These are phyloP conservation scores for Suricata suricatta DNA, from an alignment of 2,113 vertebrate species.

Conservation along the genomic window DNA sequence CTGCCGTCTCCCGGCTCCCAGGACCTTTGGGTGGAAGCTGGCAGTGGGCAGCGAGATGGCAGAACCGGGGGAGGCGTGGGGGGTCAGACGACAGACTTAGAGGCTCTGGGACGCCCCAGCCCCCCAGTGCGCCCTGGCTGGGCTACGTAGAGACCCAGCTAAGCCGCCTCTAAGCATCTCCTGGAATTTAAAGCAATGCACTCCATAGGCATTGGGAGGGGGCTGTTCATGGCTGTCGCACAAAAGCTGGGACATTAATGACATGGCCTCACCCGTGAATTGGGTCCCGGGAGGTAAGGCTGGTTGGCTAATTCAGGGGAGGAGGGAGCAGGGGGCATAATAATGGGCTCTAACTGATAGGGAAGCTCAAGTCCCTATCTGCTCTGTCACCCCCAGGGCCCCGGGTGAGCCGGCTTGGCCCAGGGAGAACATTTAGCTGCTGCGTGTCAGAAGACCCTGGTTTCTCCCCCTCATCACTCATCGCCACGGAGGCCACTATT, in stretches of 20 bases:
- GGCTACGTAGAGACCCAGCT: neutral
- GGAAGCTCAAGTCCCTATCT: neutral
- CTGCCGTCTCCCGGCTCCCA: accelerated
- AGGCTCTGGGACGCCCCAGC: accelerated
- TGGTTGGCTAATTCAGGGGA: no score
- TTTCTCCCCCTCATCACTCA: accelerated
- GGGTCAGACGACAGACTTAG: accelerated
- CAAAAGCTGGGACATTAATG: neutral
- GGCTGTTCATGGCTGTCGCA: accelerated
- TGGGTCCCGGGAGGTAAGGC: neutral
- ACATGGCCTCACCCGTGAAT: neutral
- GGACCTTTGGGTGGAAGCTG: neutral
- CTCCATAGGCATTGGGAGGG: accelerated
- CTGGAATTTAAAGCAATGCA: neutral
- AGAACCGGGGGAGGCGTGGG: accelerated
- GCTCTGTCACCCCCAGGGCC: neutral
- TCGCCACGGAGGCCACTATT: accelerated
- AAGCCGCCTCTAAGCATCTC: accelerated
- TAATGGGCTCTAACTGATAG: neutral
- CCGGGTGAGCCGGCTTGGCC: neutral
- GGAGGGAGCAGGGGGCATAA: no score
- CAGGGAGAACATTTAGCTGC: neutral
- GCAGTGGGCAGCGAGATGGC: neutral
- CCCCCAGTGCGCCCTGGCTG: accelerated
- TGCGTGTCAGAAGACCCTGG: neutral